Percentiles rank a stretch among this genome's conserved stretches.
These are phyloP conservation scores for Rhineura floridana DNA, from an alignment of 2,113 vertebrate species.

Conservation along the genomic window DNA sequence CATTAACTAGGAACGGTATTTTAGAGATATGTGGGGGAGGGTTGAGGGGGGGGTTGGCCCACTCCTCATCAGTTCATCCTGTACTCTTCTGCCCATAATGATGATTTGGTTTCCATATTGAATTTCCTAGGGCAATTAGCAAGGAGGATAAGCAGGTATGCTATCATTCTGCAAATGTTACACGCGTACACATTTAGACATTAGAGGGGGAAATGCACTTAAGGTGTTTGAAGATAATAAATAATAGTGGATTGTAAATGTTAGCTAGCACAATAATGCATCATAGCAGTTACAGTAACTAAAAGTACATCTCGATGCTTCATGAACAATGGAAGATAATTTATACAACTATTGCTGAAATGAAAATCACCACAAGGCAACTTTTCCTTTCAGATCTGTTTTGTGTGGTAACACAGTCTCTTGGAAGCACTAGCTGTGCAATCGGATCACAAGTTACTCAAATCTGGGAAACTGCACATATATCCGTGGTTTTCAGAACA, in stretches of 20 bases:
- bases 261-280: not conserved
- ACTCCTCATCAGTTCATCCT: not conserved
- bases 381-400: not conserved
- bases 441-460: no score
- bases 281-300: not conserved
- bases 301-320: not conserved
- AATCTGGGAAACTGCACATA: not conserved
- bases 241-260: not conserved
- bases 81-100: not conserved
- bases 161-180: not conserved
- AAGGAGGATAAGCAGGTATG: not conserved
- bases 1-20: not conserved
- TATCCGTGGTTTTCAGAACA: not conserved
- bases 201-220: not conserved
- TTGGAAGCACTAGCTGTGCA: not conserved
- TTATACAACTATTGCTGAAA: not conserved
- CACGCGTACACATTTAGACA: conserved; percentile 15
- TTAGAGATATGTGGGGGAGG: not conserved
- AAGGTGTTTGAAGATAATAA: not conserved
- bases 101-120: not conserved
- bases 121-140: not conserved
- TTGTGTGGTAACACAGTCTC: not conserved
- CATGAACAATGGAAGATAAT: not conserved
- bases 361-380: not conserved
- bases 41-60: no score